A percentile compares a stretch with the other conserved stretches of the same genome.
These are phyloP conservation scores for rabbit (Oryctolagus cuniculus) DNA, from an alignment of 2,113 vertebrate species.

Conservation along the genomic window mOryCun1.1 NC_091445.1:60698501-60699000, in stretches of 20 bases:
- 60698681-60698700: not conserved
- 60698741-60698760: not conserved
- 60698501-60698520: conserved; percentile 16
- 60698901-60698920: not conserved
- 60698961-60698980: no score
- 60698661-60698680: conserved; percentile 22
- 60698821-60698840: not conserved
- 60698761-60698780: not conserved
- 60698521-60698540: not conserved
- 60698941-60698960: not conserved
- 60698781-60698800: not conserved
- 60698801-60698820: not conserved
- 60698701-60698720: not conserved
- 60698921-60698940: not conserved
- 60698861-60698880: not conserved
- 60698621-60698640: not conserved
- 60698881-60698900: not conserved
- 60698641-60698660: not conserved
- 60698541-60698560: not conserved
- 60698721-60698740: not conserved
- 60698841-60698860: conserved; percentile 13
- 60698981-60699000: no score
- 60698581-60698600: not conserved
- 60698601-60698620: not conserved
- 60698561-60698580: not conserved